phyloP scores from a whole-genome alignment of 2,888 invertebrate species.

The Acronicta leporina region DNA sequence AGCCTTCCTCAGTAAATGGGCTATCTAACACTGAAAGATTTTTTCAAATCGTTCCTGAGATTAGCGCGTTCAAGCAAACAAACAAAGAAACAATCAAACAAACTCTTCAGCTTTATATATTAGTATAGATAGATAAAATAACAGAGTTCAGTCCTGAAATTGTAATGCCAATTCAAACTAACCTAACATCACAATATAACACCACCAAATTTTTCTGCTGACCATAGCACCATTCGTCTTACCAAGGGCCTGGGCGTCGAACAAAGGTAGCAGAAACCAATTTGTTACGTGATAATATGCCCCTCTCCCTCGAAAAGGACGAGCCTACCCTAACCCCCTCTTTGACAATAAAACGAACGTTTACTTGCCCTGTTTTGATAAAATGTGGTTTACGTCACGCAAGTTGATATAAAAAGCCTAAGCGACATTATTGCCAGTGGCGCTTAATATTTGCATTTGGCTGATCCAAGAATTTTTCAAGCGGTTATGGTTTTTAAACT shows the following conservation, averaged over 20 bases:
- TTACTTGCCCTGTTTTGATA: constrained; percentile 25
- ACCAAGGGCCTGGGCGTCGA: constrained; percentile 76
- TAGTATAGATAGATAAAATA: too few relatives aligned
- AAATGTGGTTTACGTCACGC: constrained; percentile 2
- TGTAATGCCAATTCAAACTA: neutral
- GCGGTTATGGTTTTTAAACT: too few relatives aligned
- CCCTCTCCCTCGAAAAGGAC: constrained; percentile 68
- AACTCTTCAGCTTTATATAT: too few relatives aligned
- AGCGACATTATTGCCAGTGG: neutral
- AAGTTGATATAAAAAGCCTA: neutral
- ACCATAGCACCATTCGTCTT: constrained; percentile 75
- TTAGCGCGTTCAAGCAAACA: too few relatives aligned
- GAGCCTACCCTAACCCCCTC: constrained; percentile 56
- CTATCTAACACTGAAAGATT: too few relatives aligned
- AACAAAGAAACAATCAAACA: too few relatives aligned
- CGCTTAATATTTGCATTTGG: too few relatives aligned
- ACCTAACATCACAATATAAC: neutral
- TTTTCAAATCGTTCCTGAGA: too few relatives aligned
- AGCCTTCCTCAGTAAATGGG: too few relatives aligned
- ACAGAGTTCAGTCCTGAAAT: too few relatives aligned
- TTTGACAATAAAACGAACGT: constrained; percentile 40
- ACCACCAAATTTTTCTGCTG: constrained; percentile 57
- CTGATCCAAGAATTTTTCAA: too few relatives aligned
- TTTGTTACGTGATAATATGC: constrained; percentile 89
- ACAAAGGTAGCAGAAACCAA: constrained; percentile 88